Evolutionary conservation across 1,140 invertebrate genomes (phyloP).

Genomic region (Cydia splendana): DNA sequence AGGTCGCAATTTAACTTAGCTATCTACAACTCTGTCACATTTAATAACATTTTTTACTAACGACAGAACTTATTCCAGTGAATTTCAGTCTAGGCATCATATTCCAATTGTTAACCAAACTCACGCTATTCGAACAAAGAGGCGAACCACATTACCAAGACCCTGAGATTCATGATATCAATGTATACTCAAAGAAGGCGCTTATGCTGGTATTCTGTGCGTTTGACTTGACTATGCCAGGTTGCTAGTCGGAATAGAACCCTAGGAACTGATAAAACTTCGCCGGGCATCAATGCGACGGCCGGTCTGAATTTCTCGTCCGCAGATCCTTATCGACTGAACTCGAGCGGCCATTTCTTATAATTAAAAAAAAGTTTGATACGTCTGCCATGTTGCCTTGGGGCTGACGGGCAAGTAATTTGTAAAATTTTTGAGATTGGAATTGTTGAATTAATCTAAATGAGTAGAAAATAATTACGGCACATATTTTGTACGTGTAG

Average conservation of each 20-base stretch:
- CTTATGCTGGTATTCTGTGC: too few species aligned
- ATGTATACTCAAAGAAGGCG: too few species aligned
- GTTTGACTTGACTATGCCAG: background rate
- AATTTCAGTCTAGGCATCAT: background rate
- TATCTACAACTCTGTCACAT: constrained; percentile 8
- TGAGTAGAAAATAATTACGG: background rate
- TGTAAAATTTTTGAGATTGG: background rate
- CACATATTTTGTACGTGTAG: background rate
- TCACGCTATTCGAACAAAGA: background rate
- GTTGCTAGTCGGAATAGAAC: background rate
- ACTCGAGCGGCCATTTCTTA: constrained; percentile 40
- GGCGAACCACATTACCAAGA: background rate
- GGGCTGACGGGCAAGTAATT: background rate
- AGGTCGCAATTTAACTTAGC: too few species aligned
- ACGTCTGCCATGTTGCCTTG: constrained; percentile 8
- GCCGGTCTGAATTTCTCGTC: constrained; percentile 49
- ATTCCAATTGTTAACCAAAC: background rate
- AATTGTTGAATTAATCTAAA: background rate
- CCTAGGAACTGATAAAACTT: constrained; percentile 48
- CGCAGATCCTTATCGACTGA: constrained; percentile 53
- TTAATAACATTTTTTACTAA: constrained; percentile 3
- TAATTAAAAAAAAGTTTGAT: constrained; percentile 37
- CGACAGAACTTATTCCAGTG: constrained; percentile 18
- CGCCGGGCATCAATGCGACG: constrained; percentile 49
- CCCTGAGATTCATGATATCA: too few species aligned